These are phyloP conservation scores for Channa striata DNA, from an alignment of 2,797 vertebrate genomes.

Conservation along the genomic window DNA sequence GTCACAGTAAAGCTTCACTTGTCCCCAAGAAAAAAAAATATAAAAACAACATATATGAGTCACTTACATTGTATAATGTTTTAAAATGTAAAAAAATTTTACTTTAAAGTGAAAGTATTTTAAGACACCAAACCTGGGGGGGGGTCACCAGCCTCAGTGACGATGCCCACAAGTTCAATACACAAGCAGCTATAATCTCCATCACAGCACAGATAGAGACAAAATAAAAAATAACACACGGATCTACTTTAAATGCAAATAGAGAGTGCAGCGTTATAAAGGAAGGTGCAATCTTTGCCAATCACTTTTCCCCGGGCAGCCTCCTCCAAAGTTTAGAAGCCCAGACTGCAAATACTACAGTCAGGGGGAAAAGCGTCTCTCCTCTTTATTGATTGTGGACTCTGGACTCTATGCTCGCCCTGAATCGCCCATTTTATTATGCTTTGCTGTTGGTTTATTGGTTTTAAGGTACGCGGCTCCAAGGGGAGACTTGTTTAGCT, in stretches of 20 bases:
- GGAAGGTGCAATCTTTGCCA: neutral
- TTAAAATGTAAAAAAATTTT: no score
- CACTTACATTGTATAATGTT: no score
- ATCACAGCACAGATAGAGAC: neutral
- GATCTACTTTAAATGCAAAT: constrained; percentile 34
- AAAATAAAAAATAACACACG: constrained; percentile 6
- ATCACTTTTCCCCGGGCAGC: neutral
- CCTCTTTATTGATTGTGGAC: constrained; percentile 58
- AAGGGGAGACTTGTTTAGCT: constrained; percentile 51
- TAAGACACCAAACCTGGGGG: no score
- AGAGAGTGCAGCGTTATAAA: constrained; percentile 8
- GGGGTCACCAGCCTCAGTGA: neutral
- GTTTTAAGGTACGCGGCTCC: constrained; percentile 54
- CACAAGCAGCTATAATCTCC: neutral
- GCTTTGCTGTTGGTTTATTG: constrained; percentile 61
- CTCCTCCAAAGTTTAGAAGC: constrained; percentile 29
- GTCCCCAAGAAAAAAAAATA: no score
- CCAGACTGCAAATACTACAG: constrained; percentile 30
- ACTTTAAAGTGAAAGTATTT: no score
- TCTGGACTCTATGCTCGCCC: constrained; percentile 32
- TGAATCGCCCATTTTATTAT: constrained; percentile 69
- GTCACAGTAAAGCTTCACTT: no score
- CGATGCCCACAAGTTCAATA: neutral
- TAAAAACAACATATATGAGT: no score
- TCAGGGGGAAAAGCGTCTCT: constrained; percentile 25